Evolutionary conservation across 2,797 vertebrate species (phyloP).

Genomic region (Sylvilagus floridanus): DNA sequence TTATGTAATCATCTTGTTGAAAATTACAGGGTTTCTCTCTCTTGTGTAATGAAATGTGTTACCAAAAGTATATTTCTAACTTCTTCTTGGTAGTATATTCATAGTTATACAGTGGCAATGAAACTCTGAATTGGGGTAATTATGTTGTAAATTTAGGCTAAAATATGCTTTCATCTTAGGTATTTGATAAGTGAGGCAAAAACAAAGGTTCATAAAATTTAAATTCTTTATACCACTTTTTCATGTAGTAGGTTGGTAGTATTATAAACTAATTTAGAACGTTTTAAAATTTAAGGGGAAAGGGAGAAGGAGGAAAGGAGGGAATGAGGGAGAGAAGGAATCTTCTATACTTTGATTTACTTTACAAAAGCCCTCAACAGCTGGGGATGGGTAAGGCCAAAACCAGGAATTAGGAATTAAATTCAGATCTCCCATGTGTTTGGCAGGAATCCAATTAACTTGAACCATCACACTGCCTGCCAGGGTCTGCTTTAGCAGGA

Average conservation of each 20-base stretch:
- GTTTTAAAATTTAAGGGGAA: no score
- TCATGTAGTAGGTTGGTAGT: not conserved
- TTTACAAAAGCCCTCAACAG: no score
- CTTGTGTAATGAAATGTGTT: constrained; percentile 69
- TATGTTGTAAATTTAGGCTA: constrained; percentile 23
- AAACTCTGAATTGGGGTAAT: constrained; percentile 51
- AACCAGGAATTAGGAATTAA: no score
- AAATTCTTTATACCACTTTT: not conserved
- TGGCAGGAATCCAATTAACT: no score
- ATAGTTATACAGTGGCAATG: not conserved
- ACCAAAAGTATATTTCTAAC: constrained; percentile 66
- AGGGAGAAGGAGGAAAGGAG: no score
- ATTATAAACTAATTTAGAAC: no score
- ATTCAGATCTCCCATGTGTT: no score
- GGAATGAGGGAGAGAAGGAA: no score
- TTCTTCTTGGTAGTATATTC: constrained; percentile 43
- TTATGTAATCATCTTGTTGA: constrained; percentile 66
- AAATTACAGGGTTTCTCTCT: constrained; percentile 78
- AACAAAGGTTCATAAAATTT: constrained; percentile 20
- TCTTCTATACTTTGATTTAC: no score
- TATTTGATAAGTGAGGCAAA: constrained; percentile 49
- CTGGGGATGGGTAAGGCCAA: no score
- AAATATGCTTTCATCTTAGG: constrained; percentile 28
- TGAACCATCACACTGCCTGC: no score
- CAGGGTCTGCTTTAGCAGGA: no score